Conservation (phyloP, 2,113 vertebrate species). For the Guaruba guarouba region DNA sequence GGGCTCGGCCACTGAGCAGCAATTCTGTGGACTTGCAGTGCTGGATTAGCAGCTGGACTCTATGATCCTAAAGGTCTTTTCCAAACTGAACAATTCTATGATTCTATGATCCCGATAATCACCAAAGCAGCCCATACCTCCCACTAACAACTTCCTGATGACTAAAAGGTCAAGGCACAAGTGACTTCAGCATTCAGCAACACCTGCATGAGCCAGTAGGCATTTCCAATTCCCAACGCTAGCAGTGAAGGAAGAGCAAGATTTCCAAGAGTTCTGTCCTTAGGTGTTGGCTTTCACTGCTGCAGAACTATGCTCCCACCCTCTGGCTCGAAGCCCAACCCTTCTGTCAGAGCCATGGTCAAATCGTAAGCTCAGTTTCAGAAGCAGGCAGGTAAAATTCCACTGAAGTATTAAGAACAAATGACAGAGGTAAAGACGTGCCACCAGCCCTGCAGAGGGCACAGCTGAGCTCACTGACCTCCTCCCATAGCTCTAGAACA, state of each 20-base stretch:
- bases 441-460: not conserved
- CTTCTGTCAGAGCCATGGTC: not conserved
- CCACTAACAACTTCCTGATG: not conserved
- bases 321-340: not conserved
- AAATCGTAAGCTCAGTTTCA: not conserved
- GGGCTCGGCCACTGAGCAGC: fast-evolving
- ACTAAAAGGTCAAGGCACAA: not conserved
- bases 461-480: not conserved
- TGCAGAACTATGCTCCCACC: not conserved
- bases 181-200: not conserved
- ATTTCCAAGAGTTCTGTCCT: slow-evolving; percentile 9
- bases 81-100: not conserved
- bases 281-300: not conserved
- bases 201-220: not conserved
- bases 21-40: not conserved
- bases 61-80: not conserved
- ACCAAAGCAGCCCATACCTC: not conserved
- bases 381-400: not conserved
- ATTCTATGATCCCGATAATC: not conserved
- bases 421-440: not conserved
- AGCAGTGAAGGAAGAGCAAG: not conserved
- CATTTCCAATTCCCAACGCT: not conserved
- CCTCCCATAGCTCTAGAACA: not conserved
- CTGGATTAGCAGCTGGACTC: not conserved
- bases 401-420: not conserved